These are phyloP conservation scores for Chaetops frenatus DNA, from an alignment of 2,113 vertebrate species.

Conservation along the genomic window DNA sequence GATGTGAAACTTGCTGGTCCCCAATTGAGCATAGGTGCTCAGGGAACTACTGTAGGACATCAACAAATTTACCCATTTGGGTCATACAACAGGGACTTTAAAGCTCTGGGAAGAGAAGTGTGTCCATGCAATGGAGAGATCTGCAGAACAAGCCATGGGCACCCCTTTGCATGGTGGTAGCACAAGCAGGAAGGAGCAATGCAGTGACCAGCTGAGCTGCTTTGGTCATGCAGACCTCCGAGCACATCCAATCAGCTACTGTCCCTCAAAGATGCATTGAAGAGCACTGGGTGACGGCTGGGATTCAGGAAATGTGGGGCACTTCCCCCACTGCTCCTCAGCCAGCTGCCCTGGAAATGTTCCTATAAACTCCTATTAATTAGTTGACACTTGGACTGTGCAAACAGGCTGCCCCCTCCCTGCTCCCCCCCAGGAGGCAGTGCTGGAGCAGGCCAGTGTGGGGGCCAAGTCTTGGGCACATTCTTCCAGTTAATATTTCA, in stretches of 20 bases:
- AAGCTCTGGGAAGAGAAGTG: neutral
- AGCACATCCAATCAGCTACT: neutral
- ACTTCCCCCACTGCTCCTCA: neutral
- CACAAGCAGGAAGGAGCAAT: neutral
- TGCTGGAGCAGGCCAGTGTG: slow-evolving; percentile 10
- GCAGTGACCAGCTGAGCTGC: neutral
- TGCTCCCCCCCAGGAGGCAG: neutral
- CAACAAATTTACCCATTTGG: neutral
- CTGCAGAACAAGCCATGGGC: neutral
- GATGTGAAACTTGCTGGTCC: neutral
- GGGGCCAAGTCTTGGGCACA: slow-evolving; percentile 55
- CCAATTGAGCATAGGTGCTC: neutral
- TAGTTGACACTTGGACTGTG: slow-evolving; percentile 70
- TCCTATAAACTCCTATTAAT: slow-evolving; percentile 71
- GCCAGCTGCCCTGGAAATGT: slow-evolving; percentile 69
- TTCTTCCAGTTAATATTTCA: slow-evolving; percentile 76
- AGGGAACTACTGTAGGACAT: neutral
- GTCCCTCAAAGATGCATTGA: neutral
- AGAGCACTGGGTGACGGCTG: neutral
- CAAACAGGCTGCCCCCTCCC: slow-evolving; percentile 53
- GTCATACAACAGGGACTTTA: neutral
- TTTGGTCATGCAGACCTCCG: neutral
- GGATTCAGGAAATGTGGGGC: neutral
- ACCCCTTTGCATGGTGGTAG: neutral
- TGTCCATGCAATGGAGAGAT: neutral